Conservation (phyloP, 2,797 vertebrate genomes). For the Sparidentex hasta region DNA sequence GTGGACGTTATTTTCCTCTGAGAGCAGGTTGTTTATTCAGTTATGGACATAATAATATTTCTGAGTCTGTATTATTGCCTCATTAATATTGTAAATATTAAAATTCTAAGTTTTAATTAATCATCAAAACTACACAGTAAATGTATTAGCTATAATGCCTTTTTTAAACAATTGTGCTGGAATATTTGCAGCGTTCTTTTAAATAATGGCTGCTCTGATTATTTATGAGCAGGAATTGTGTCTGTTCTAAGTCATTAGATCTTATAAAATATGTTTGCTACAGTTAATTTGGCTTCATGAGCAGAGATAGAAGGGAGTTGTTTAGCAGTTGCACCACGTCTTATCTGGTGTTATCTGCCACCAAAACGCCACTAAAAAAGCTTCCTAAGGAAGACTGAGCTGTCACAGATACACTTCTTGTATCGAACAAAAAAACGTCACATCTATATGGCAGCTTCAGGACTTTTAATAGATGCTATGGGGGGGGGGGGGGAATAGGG, state of each 20-base stretch:
- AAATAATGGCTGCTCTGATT: too few relatives aligned
- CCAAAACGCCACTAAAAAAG: conserved; percentile 13
- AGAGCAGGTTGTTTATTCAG: too few relatives aligned
- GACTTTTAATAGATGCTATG: neutral
- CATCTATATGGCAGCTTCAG: neutral
- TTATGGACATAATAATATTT: too few relatives aligned
- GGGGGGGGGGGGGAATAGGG: neutral
- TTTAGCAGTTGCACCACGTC: neutral
- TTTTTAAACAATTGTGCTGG: neutral
- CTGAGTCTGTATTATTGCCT: too few relatives aligned
- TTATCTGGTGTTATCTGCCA: conserved; percentile 49
- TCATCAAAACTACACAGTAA: too few relatives aligned
- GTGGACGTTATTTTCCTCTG: too few relatives aligned
- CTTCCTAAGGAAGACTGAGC: neutral
- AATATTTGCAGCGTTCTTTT: neutral
- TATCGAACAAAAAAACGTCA: neutral
- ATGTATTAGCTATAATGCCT: too few relatives aligned
- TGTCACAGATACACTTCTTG: neutral
- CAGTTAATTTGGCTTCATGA: neutral
- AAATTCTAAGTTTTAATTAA: too few relatives aligned
- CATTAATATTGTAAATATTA: too few relatives aligned
- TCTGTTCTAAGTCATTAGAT: neutral
- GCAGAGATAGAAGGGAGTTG: neutral
- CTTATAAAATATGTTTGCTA: neutral
- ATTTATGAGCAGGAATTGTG: neutral